A percentile compares a stretch with the other conserved stretches of the same genome.
These are phyloP conservation scores for Protodeltote pygarga DNA, from an alignment of 2,888 invertebrate species.

Conservation along the genomic window DNA sequence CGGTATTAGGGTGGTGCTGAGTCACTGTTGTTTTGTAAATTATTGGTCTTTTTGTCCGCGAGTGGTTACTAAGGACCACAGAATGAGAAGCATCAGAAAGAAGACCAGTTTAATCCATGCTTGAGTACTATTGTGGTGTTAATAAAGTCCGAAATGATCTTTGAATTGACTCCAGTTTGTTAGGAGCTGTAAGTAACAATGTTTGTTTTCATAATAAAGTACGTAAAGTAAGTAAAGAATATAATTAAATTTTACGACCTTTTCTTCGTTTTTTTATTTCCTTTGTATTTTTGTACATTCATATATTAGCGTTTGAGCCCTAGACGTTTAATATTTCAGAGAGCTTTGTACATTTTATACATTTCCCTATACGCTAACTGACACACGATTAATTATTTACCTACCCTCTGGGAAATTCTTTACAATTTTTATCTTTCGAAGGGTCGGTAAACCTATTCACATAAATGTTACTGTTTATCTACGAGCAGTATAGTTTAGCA, in stretches of 20 bases:
- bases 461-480: slow-evolving; percentile 4
- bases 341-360: slow-evolving; percentile 14
- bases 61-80: too few relatives aligned
- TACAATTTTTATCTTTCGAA: background rate
- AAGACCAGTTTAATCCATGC: too few relatives aligned
- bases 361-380: slow-evolving; percentile 22
- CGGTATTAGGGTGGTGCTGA: background rate
- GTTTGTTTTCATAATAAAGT: background rate
- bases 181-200: too few relatives aligned
- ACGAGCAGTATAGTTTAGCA: slow-evolving; percentile 15
- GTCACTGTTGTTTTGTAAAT: background rate
- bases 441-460: slow-evolving; percentile 7
- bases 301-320: background rate
- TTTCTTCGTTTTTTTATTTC: background rate
- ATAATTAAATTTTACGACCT: too few relatives aligned
- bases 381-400: slow-evolving; percentile 37
- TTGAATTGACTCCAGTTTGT: too few relatives aligned
- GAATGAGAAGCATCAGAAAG: too few relatives aligned
- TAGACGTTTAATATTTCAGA: slow-evolving; percentile 12
- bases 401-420: slow-evolving; percentile 15
- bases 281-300: background rate
- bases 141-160: too few relatives aligned
- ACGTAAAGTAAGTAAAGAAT: background rate
- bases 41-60: background rate
- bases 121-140: too few relatives aligned